phyloP scores from a whole-genome alignment of 2,888 invertebrate species.

The Strigamia maritima region DNA sequence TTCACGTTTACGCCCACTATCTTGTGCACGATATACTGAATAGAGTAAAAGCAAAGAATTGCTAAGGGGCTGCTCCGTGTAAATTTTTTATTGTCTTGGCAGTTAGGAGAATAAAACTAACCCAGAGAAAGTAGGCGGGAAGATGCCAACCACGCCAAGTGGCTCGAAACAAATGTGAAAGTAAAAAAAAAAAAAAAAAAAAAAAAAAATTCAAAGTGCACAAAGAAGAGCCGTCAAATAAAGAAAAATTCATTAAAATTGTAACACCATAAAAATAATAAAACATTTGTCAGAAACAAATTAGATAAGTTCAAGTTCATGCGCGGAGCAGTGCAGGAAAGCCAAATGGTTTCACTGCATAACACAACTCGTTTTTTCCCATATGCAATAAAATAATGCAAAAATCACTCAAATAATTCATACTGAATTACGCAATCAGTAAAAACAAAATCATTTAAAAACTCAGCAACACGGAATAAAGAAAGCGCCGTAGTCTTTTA shows the following conservation, averaged over 20 bases:
- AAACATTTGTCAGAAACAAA: slow-evolving; percentile 5
- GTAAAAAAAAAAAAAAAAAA: not conserved
- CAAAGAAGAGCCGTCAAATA: slow-evolving; percentile 9
- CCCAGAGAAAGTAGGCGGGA: not conserved
- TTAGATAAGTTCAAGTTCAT: not conserved
- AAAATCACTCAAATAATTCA: no score
- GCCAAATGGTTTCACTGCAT: not conserved
- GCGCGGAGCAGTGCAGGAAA: not conserved
- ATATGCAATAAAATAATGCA: no score
- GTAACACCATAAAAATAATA: not conserved
- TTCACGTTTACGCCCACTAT: slow-evolving; percentile 1
- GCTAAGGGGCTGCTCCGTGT: slow-evolving; percentile 13
- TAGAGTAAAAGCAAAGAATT: slow-evolving; percentile 13
- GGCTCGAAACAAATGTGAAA: not conserved
- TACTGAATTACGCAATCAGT: not conserved
- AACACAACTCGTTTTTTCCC: not conserved
- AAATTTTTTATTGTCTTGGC: slow-evolving; percentile 15
- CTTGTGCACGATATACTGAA: slow-evolving; percentile 1
- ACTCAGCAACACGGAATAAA: not conserved
- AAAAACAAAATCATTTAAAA: not conserved
- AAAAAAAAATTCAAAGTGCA: not conserved
- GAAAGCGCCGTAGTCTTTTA: not conserved
- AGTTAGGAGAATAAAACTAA: slow-evolving; percentile 19
- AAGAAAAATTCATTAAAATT: not conserved
- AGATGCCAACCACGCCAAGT: slow-evolving; percentile 19